Evolutionary conservation across 1,140 invertebrate species (phyloP).

Genomic region (Goniozus legneri): DNA sequence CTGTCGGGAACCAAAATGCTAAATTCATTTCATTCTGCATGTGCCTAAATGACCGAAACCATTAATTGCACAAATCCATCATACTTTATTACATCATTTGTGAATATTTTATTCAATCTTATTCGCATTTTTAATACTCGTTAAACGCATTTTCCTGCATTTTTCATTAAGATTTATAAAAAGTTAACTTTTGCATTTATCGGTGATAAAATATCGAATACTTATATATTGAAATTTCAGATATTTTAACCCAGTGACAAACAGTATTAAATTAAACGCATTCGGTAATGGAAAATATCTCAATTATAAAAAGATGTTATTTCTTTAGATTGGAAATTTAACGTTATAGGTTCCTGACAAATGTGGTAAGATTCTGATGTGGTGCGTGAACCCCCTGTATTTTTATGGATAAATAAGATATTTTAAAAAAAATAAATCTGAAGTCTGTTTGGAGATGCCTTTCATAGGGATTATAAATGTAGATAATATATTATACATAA

Average conservation of each 20-base stretch:
- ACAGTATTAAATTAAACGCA: too few species aligned
- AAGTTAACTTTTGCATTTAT: background rate
- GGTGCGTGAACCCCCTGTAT: constrained; percentile 50
- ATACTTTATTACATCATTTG: too few species aligned
- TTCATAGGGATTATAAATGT: constrained; percentile 56
- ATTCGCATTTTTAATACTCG: background rate
- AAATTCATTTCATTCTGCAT: too few species aligned
- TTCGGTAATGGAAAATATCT: too few species aligned
- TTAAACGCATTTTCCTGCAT: background rate
- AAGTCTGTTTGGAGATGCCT: constrained; percentile 56
- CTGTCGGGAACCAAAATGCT: constrained; percentile 27
- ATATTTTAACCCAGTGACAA: background rate
- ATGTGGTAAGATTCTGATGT: constrained; percentile 26
- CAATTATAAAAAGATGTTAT: too few species aligned
- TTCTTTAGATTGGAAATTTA: too few species aligned
- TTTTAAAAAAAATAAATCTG: constrained; percentile 55
- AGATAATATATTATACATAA: constrained; percentile 56
- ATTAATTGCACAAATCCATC: too few species aligned
- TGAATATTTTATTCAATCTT: too few species aligned
- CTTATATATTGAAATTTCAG: background rate
- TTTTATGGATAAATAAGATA: constrained; percentile 58
- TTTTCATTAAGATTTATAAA: background rate
- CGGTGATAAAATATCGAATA: background rate
- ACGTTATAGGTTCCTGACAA: constrained; percentile 23
- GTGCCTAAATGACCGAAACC: too few species aligned